These are phyloP conservation scores for Trinorchestia longiramus DNA, from an alignment of 1,140 invertebrate species.

Conservation along the genomic window DNA sequence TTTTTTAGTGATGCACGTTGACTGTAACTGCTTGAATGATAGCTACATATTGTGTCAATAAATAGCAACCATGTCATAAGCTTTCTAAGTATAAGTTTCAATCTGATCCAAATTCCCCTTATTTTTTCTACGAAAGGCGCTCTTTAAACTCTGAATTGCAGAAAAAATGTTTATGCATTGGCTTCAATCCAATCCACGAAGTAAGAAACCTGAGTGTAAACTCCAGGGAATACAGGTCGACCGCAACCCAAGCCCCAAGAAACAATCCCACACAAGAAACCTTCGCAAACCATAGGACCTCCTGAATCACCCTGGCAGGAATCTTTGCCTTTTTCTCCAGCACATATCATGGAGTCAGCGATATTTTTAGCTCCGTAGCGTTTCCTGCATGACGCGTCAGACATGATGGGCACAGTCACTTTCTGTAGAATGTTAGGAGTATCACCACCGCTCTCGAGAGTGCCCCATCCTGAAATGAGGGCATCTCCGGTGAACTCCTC, in stretches of 20 bases:
- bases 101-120: too few species aligned
- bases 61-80: too few species aligned
- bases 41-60: too few species aligned
- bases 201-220: conserved; percentile 55
- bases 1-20: too few species aligned
- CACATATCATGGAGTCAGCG: too few species aligned
- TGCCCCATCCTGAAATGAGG: conserved; percentile 73
- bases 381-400: conserved; percentile 57
- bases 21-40: too few species aligned
- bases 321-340: conserved; percentile 62
- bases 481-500: conserved; percentile 68
- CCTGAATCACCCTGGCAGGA: conserved; percentile 63
- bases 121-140: too few species aligned
- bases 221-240: conserved; percentile 17
- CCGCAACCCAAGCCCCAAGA: conserved; percentile 38
- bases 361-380: conserved; percentile 56
- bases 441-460: conserved; percentile 67
- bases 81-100: too few species aligned
- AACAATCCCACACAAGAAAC: conserved; percentile 39
- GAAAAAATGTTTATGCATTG: too few species aligned
- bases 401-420: conserved; percentile 59
- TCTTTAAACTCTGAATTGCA: too few species aligned
- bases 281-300: conserved; percentile 18
- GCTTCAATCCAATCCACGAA: too few species aligned
- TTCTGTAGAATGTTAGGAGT: conserved; percentile 55